Conservation (phyloP, 1,140 invertebrate genomes). For the Scaptodrosophila lebanonensis region DNA sequence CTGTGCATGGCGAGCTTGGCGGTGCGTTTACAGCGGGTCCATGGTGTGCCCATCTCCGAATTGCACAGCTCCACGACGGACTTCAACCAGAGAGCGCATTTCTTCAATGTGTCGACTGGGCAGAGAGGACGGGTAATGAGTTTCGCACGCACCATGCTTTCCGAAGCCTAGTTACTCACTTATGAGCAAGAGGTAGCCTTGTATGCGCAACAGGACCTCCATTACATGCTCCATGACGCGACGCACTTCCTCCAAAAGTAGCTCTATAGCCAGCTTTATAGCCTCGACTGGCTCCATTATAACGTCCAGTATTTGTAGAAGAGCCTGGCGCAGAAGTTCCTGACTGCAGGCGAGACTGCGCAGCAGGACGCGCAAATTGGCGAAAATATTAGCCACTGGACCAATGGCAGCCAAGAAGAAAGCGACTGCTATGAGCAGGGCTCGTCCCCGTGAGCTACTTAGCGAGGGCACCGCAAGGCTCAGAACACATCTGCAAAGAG, state of each 20-base stretch:
- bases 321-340: conserved; percentile 83
- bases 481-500: conserved; percentile 79
- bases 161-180: conserved; percentile 74
- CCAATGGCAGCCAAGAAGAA: conserved; percentile 87
- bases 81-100: conserved; percentile 83
- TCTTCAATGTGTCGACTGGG: conserved; percentile 81
- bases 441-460: conserved; percentile 86
- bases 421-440: conserved; percentile 86
- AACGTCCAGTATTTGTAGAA: conserved; percentile 81
- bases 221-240: conserved; percentile 81
- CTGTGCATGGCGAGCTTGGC: conserved; percentile 82
- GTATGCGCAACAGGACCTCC: conserved; percentile 80
- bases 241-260: conserved; percentile 80
- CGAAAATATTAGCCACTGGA: conserved; percentile 86
- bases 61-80: conserved; percentile 85
- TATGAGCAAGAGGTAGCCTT: conserved; percentile 76
- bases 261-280: conserved; percentile 81
- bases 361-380: conserved; percentile 86
- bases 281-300: conserved; percentile 83
- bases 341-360: conserved; percentile 88
- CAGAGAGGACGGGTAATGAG: conserved; percentile 77
- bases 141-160: not conserved
- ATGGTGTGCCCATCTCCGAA: conserved; percentile 82
- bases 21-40: conserved; percentile 79
- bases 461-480: conserved; percentile 86